Percentiles rank a stretch among this genome's conserved stretches.
phyloP scores from a whole-genome alignment of 1,140 invertebrate genomes.

The Berghia stephanieae region DNA sequence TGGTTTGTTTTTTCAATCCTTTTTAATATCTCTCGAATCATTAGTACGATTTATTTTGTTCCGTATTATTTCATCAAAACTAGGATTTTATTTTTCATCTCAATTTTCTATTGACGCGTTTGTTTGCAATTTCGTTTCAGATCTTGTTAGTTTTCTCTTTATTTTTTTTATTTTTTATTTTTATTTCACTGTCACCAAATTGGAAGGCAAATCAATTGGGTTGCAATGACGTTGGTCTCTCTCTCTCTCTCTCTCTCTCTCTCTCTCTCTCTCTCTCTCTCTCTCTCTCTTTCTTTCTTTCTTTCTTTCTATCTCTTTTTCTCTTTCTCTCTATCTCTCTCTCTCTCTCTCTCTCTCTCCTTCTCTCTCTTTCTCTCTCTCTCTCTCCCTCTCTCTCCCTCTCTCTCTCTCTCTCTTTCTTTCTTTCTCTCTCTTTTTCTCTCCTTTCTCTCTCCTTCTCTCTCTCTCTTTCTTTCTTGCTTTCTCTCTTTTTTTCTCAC shows the following conservation, averaged over 20 bases:
- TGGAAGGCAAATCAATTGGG: too few species aligned
- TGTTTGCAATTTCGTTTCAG: too few species aligned
- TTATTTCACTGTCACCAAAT: too few species aligned
- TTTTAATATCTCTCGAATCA: too few species aligned
- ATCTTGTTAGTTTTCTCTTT: too few species aligned
- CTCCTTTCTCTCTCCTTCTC: not conserved
- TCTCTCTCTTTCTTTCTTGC: not conserved
- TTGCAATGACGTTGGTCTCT: not conserved
- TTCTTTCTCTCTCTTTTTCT: constrained; percentile 28
- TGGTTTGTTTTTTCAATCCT: too few species aligned
- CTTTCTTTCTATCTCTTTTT: constrained; percentile 24
- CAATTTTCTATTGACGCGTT: too few species aligned
- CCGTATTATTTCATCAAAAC: too few species aligned
- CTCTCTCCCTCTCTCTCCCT: constrained; percentile 23
- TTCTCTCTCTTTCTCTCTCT: constrained; percentile 8
- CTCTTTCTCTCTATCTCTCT: constrained; percentile 21
- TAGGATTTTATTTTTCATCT: too few species aligned
- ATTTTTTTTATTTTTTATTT: too few species aligned
- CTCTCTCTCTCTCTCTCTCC: not conserved
- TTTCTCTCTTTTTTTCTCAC: not conserved
- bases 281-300: constrained; percentile 31
- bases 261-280: constrained; percentile 16
- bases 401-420: constrained; percentile 29
- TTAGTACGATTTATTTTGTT: too few species aligned
- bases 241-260: constrained; percentile 3